These are phyloP conservation scores for Perdita meconis DNA, from an alignment of 2,888 invertebrate genomes.

Conservation along the genomic window DNA sequence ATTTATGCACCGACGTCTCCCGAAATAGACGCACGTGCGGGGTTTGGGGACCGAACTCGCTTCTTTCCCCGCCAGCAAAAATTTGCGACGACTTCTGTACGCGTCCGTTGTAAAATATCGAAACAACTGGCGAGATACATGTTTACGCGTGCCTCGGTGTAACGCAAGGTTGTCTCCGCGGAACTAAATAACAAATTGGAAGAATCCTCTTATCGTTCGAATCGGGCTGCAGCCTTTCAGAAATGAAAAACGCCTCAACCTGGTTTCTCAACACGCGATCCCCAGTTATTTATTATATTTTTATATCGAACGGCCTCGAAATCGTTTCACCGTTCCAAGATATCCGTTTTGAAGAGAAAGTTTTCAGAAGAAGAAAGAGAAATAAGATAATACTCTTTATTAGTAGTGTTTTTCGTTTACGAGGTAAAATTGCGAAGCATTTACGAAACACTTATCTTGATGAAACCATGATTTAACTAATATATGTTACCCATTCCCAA, in stretches of 20 bases:
- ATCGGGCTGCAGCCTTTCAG: neutral
- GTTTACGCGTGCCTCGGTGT: slow-evolving; percentile 19
- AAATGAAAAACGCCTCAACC: too few species aligned
- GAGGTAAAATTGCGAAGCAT: neutral
- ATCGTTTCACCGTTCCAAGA: too few species aligned
- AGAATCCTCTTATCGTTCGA: neutral
- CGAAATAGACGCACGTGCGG: slow-evolving; percentile 42
- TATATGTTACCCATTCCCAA: neutral
- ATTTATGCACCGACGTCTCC: slow-evolving; percentile 49
- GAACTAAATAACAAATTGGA: neutral
- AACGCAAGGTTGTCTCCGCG: neutral
- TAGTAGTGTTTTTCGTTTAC: neutral
- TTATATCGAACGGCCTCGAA: too few species aligned
- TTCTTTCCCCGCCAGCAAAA: slow-evolving; percentile 23
- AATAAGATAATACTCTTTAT: neutral
- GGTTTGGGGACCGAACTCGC: slow-evolving; percentile 36
- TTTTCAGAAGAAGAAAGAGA: too few species aligned
- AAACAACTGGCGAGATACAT: slow-evolving; percentile 42
- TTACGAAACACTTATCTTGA: neutral
- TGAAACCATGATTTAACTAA: neutral
- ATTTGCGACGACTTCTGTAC: slow-evolving; percentile 18
- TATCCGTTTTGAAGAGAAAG: too few species aligned
- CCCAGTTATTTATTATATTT: too few species aligned
- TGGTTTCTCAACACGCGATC: too few species aligned
- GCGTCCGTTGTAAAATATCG: slow-evolving; percentile 38